Evolutionary conservation across 2,797 vertebrate genomes (phyloP).

Genomic region (Tragopan temminckii): DNA sequence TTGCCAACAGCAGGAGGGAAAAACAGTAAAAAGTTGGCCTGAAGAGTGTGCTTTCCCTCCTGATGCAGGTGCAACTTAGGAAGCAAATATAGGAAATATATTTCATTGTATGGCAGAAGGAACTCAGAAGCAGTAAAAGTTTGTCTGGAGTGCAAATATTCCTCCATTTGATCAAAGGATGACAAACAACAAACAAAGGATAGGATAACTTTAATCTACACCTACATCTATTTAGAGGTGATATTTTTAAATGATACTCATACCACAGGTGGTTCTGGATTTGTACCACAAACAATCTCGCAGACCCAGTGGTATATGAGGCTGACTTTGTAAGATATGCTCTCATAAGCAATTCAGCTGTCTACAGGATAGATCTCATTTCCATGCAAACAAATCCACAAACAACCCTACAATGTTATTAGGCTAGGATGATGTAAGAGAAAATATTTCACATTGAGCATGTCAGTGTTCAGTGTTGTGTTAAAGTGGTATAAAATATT

Average conservation of each 20-base stretch:
- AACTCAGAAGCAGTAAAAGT: neutral
- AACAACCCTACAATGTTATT: slow-evolving; percentile 32
- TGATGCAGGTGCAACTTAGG: neutral
- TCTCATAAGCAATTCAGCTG: slow-evolving; percentile 66
- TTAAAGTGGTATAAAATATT: slow-evolving; percentile 72
- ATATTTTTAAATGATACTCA: neutral
- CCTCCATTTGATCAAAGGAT: neutral
- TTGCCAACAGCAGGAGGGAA: neutral
- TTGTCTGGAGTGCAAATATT: neutral
- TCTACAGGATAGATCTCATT: slow-evolving; percentile 62
- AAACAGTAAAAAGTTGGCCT: neutral
- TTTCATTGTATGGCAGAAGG: neutral
- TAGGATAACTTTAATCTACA: neutral
- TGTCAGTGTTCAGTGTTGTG: neutral
- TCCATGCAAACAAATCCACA: slow-evolving; percentile 29
- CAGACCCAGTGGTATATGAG: slow-evolving; percentile 42
- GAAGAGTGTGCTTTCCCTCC: neutral
- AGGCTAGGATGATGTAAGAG: slow-evolving; percentile 27
- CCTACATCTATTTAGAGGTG: neutral
- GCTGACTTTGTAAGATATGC: slow-evolving; percentile 46
- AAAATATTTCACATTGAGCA: slow-evolving; percentile 59
- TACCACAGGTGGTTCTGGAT: slow-evolving; percentile 48
- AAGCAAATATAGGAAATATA: neutral
- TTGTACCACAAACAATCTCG: slow-evolving; percentile 54
- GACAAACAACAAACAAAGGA: neutral